Evolutionary conservation across 2,888 invertebrate species (phyloP).

Genomic region (Orgyia antiqua): DNA sequence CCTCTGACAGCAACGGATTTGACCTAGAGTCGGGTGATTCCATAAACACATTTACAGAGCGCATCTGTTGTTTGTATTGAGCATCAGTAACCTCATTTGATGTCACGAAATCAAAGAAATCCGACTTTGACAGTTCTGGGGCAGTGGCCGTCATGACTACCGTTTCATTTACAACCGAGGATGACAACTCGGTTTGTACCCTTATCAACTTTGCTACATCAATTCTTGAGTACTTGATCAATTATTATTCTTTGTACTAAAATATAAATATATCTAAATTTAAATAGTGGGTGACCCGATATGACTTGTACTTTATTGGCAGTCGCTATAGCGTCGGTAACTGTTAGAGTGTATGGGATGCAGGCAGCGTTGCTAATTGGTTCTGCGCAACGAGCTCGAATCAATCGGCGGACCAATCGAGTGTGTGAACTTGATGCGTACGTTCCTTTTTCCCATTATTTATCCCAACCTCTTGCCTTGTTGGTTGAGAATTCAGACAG

Average conservation of each 20-base stretch:
- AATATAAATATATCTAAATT: constrained; percentile 67
- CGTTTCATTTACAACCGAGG: constrained; percentile 71
- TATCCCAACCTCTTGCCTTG: constrained; percentile 54
- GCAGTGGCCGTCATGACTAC: constrained; percentile 93
- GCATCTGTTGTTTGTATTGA: constrained; percentile 83
- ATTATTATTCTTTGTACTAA: constrained; percentile 70
- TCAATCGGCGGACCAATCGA: constrained; percentile 71
- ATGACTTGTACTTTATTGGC: constrained; percentile 78
- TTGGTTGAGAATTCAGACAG: constrained; percentile 47
- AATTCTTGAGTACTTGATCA: constrained; percentile 34
- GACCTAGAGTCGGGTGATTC: constrained; percentile 76
- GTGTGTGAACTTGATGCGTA: constrained; percentile 72
- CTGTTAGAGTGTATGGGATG: constrained; percentile 50
- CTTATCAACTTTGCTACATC: constrained; percentile 48
- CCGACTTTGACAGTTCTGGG: constrained; percentile 91
- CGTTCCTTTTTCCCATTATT: constrained; percentile 77
- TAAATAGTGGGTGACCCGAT: constrained; percentile 69
- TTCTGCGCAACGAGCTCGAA: constrained; percentile 48
- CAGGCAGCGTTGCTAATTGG: constrained; percentile 52
- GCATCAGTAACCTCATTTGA: constrained; percentile 87
- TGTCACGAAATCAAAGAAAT: constrained; percentile 93
- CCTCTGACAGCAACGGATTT: constrained; percentile 69
- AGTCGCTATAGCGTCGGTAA: constrained; percentile 75
- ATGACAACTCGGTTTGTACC: constrained; percentile 46
- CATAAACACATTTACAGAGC: constrained; percentile 82